These are phyloP conservation scores for Panurus biarmicus DNA, from an alignment of 2,113 vertebrate species.

Conservation along the genomic window DNA sequence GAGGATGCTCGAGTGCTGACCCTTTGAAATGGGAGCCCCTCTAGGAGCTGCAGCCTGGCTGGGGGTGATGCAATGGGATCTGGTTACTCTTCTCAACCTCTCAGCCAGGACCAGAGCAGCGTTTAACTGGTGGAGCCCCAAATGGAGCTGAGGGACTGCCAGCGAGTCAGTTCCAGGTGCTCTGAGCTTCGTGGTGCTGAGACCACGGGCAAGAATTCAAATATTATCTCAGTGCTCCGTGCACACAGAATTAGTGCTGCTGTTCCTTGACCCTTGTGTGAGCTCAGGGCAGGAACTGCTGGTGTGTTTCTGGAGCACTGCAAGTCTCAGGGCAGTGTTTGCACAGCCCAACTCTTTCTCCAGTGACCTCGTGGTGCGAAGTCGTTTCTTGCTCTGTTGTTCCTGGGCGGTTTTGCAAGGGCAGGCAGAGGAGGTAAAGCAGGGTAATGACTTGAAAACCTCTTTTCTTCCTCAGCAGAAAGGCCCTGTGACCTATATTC, in stretches of 20 bases:
- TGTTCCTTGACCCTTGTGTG: background rate
- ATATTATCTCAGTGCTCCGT: fast-evolving
- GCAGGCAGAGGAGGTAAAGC: background rate
- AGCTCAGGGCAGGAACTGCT: background rate
- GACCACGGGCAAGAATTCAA: fast-evolving
- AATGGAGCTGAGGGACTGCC: background rate
- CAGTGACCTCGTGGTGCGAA: background rate
- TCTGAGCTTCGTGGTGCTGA: background rate
- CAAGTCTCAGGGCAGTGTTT: background rate
- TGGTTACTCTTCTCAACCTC: background rate
- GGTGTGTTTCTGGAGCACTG: background rate
- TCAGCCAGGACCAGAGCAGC: background rate
- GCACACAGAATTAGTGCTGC: background rate
- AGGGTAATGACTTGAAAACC: background rate
- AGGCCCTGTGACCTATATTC: background rate
- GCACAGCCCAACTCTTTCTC: background rate
- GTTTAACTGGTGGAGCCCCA: background rate
- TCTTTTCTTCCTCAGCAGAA: background rate
- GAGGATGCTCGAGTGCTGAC: background rate
- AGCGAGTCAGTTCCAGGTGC: fast-evolving
- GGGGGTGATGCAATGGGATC: fast-evolving
- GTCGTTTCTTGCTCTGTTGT: background rate
- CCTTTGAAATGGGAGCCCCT: background rate
- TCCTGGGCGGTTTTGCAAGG: background rate
- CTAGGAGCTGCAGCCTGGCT: background rate